Conservation (phyloP, 2,797 vertebrate genomes). For the Phataginus tetradactyla region DNA sequence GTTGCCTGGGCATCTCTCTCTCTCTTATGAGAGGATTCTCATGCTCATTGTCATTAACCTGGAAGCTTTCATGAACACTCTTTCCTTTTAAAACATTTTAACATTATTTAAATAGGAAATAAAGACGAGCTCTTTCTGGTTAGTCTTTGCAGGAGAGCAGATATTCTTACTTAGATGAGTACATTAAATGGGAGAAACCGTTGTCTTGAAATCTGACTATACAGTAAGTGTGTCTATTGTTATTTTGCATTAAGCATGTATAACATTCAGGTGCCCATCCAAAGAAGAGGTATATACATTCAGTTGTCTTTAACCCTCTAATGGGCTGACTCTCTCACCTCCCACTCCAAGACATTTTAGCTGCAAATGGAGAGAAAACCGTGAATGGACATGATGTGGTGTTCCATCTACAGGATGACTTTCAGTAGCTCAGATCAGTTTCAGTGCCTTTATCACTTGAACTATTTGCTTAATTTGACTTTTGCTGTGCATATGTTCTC, state of each 20-base stretch:
- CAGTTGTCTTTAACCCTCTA: constrained; percentile 36
- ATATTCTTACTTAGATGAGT: neutral
- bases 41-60: constrained; percentile 57
- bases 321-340: neutral
- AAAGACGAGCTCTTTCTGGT: constrained; percentile 25
- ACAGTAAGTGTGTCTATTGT: constrained; percentile 5
- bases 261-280: constrained; percentile 52
- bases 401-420: constrained; percentile 8
- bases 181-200: constrained; percentile 14
- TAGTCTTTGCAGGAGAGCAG: constrained; percentile 12
- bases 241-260: constrained; percentile 59
- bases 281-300: neutral
- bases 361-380: constrained; percentile 64
- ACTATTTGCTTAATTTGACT: constrained; percentile 81
- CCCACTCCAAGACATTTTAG: constrained; percentile 56
- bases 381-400: constrained; percentile 37
- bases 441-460: constrained; percentile 88
- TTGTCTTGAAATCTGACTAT: constrained; percentile 25
- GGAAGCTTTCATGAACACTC: constrained; percentile 64
- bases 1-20: neutral
- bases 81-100: constrained; percentile 58
- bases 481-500: constrained; percentile 75
- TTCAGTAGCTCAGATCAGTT: constrained; percentile 80
- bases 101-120: constrained; percentile 46
- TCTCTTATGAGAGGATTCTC: constrained; percentile 47